These are phyloP conservation scores for Plebejus anna DNA, from an alignment of 2,888 invertebrate genomes.

Conservation along the genomic window DNA sequence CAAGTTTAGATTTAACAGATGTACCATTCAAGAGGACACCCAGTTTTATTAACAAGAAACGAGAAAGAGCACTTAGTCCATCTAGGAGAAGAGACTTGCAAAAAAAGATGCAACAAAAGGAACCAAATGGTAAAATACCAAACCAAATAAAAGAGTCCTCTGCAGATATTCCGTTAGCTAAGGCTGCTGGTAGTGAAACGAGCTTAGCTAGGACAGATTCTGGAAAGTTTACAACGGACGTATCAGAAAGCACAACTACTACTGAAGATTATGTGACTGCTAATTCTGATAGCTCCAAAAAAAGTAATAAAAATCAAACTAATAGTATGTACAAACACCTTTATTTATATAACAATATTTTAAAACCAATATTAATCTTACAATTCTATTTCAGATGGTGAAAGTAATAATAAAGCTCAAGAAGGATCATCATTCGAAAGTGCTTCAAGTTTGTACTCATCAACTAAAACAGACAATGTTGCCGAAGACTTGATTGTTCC, in stretches of 20 bases:
- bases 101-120: constrained; percentile 62
- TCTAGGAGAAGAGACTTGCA: constrained; percentile 73
- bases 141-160: constrained; percentile 64
- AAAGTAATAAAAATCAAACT: constrained; percentile 74
- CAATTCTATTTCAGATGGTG: constrained; percentile 66
- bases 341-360: constrained; percentile 25
- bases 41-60: constrained; percentile 73
- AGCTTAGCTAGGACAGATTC: constrained; percentile 85
- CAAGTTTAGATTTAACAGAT: constrained; percentile 72
- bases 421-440: constrained; percentile 94
- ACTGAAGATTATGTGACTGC: constrained; percentile 94
- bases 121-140: constrained; percentile 66
- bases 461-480: constrained; percentile 85
- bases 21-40: constrained; percentile 72
- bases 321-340: constrained; percentile 56
- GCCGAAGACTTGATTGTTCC: constrained; percentile 83
- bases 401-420: constrained; percentile 80
- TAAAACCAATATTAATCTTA: constrained; percentile 18
- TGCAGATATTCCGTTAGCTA: constrained; percentile 56
- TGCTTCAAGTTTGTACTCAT: constrained; percentile 89
- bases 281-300: constrained; percentile 86
- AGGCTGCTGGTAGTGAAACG: constrained; percentile 63
- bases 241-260: constrained; percentile 92
- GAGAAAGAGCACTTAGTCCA: constrained; percentile 74
- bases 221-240: constrained; percentile 85